These are phyloP conservation scores for Myiagra hebetior DNA, from an alignment of 2,113 vertebrate species.

Conservation along the genomic window DNA sequence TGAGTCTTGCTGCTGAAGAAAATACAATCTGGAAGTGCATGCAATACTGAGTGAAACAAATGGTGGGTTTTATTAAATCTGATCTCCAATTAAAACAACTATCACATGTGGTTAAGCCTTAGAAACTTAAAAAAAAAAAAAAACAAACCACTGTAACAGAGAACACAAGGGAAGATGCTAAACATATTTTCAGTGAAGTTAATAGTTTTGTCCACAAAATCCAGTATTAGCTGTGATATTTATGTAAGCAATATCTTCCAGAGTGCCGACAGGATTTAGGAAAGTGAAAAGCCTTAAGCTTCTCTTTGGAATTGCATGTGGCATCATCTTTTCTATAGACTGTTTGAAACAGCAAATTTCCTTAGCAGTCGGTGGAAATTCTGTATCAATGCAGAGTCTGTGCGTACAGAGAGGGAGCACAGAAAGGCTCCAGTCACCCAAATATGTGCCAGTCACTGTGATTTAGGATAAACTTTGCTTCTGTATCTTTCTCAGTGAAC, in stretches of 20 bases:
- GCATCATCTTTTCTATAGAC: background rate
- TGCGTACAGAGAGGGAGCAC: fast-evolving
- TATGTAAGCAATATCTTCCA: background rate
- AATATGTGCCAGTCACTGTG: background rate
- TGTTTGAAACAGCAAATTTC: background rate
- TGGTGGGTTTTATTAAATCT: background rate
- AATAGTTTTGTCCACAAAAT: slow-evolving; percentile 25
- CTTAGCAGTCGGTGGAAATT: fast-evolving
- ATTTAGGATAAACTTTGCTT: background rate
- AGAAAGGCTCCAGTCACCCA: background rate
- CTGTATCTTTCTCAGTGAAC: background rate
- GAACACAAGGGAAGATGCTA: background rate
- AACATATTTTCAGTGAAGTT: background rate
- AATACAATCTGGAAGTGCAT: background rate
- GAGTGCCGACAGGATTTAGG: background rate
- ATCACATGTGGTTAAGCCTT: background rate
- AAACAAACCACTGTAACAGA: background rate
- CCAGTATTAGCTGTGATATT: background rate
- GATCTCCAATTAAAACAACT: slow-evolving; percentile 22
- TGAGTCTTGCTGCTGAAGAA: background rate
- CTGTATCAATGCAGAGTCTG: background rate
- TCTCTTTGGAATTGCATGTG: background rate
- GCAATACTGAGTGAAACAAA: background rate
- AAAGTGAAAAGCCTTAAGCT: background rate
- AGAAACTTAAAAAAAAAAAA: background rate